Percentiles rank a stretch among this genome's conserved stretches.
Conservation (phyloP, 2,113 vertebrate species). For the Myxocyprinus asiaticus region DNA sequence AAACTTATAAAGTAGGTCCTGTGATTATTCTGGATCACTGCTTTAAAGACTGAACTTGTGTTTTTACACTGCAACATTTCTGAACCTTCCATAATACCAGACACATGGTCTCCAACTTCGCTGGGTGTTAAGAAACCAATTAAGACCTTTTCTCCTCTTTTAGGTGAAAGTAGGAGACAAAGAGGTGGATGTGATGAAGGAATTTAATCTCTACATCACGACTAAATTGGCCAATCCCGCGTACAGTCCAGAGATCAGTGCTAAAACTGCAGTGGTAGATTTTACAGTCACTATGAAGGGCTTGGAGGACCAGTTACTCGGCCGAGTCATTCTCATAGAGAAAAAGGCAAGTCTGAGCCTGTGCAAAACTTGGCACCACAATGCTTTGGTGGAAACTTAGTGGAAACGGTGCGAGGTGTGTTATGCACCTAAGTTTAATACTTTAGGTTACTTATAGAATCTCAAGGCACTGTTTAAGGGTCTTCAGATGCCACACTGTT, state of each 20-base stretch:
- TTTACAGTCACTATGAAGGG: conserved; percentile 83
- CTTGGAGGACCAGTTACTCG: conserved; percentile 84
- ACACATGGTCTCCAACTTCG: too few relatives aligned
- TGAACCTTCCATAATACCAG: neutral
- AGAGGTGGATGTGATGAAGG: conserved; percentile 79
- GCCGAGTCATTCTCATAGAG: conserved; percentile 82
- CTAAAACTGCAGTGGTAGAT: conserved; percentile 81
- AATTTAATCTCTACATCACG: conserved; percentile 82
- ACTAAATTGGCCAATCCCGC: conserved; percentile 84
- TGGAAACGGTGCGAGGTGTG: too few relatives aligned
- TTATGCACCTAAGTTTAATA: too few relatives aligned
- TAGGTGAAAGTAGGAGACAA: conserved; percentile 86
- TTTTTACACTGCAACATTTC: neutral
- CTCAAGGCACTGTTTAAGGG: too few relatives aligned
- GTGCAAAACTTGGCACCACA: neutral
- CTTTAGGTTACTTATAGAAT: too few relatives aligned
- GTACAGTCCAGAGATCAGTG: conserved; percentile 84
- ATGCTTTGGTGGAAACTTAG: too few relatives aligned
- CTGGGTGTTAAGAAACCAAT: neutral
- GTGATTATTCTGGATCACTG: neutral
- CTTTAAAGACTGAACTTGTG: neutral
- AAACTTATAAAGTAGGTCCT: conserved; percentile 76
- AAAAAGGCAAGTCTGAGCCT: conserved; percentile 73
- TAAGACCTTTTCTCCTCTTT: conserved; percentile 19
- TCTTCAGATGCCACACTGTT: too few relatives aligned